phyloP scores from a whole-genome alignment of 2,113 vertebrate genomes.

The Lepus americanus region DNA sequence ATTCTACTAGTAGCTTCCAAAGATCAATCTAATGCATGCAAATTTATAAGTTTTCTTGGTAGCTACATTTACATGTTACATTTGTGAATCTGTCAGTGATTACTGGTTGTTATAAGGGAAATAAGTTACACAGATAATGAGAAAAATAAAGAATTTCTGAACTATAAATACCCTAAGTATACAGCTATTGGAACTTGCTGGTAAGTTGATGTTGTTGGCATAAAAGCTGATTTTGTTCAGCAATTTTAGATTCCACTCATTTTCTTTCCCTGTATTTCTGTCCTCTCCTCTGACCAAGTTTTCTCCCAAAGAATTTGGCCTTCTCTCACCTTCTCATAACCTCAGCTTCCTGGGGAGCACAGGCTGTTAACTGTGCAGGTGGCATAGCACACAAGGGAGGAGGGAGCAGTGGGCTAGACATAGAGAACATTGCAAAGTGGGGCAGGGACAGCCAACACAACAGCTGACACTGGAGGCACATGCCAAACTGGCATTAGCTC shows the following conservation, averaged over 20 bases:
- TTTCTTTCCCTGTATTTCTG: neutral
- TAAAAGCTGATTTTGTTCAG: neutral
- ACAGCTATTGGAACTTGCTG: neutral
- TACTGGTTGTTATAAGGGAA: neutral
- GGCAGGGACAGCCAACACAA: rapidly evolving
- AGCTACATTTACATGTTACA: neutral
- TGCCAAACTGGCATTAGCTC: neutral
- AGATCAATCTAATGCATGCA: neutral
- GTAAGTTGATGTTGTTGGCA: neutral
- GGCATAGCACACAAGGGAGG: rapidly evolving
- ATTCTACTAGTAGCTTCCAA: neutral
- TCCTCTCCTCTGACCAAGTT: neutral
- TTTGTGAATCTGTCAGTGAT: neutral
- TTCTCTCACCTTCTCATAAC: neutral
- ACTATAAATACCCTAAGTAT: neutral
- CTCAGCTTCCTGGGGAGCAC: neutral
- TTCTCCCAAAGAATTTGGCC: neutral
- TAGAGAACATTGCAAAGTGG: rapidly evolving
- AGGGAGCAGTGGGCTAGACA: too few relatives aligned
- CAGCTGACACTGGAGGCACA: neutral
- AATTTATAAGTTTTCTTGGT: neutral
- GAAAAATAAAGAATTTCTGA: neutral
- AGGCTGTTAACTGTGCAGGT: neutral
- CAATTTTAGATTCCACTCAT: neutral
- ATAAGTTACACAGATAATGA: neutral